These are phyloP conservation scores for Pseudeuparius sepicola DNA, from an alignment of 2,888 invertebrate species.

Conservation along the genomic window DNA sequence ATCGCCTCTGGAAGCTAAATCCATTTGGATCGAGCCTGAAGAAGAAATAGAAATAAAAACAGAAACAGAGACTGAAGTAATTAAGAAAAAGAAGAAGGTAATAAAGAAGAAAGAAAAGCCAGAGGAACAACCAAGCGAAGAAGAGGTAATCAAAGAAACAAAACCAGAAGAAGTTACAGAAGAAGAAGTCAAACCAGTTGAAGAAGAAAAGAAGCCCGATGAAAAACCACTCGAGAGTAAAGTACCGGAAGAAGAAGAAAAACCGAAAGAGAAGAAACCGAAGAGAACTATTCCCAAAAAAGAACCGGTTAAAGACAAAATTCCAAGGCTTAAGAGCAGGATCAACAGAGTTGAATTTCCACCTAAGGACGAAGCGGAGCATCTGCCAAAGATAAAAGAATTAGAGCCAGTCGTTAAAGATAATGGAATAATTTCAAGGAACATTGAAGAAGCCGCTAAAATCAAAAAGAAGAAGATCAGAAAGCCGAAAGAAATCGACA, in stretches of 20 bases:
- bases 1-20: too few species aligned
- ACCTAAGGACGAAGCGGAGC: slow-evolving; percentile 30
- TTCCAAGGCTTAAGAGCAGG: slow-evolving; percentile 61
- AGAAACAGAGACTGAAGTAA: slow-evolving; percentile 27
- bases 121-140: slow-evolving; percentile 13
- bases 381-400: slow-evolving; percentile 31
- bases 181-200: slow-evolving; percentile 26
- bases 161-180: slow-evolving; percentile 18
- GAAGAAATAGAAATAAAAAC: slow-evolving; percentile 28
- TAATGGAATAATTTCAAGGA: slow-evolving; percentile 40
- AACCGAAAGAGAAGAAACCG: slow-evolving; percentile 37
- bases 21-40: slow-evolving; percentile 23
- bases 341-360: slow-evolving; percentile 46
- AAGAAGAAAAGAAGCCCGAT: slow-evolving; percentile 22
- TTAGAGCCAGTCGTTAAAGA: slow-evolving; percentile 32
- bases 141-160: slow-evolving; percentile 25
- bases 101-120: slow-evolving; percentile 9
- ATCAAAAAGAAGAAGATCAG: slow-evolving; percentile 29
- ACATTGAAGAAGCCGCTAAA: slow-evolving; percentile 39
- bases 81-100: slow-evolving; percentile 23
- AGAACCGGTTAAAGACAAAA: slow-evolving; percentile 31
- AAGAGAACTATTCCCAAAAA: slow-evolving; percentile 23
- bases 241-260: slow-evolving; percentile 33
- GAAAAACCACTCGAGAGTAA: slow-evolving; percentile 45
- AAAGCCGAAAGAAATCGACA: slow-evolving; percentile 26